These are phyloP conservation scores for Physocephala rufipes DNA, from an alignment of 2,888 invertebrate genomes.

Conservation along the genomic window DNA sequence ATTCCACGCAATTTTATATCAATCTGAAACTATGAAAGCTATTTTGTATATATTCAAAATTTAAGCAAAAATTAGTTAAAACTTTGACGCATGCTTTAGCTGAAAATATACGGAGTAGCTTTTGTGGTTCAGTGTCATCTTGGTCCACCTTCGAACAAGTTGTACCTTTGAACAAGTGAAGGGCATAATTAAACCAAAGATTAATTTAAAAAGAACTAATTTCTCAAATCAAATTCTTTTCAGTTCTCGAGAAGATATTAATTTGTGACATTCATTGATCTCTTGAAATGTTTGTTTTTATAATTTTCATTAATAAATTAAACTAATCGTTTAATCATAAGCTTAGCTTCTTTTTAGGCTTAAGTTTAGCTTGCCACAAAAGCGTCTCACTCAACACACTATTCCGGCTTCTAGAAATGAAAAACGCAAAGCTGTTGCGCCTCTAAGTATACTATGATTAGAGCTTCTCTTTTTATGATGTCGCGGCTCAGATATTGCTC, in stretches of 20 bases:
- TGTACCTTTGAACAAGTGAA: too few relatives aligned
- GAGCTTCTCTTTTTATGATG: neutral
- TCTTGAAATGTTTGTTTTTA: neutral
- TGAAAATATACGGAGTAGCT: constrained; percentile 34
- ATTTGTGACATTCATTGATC: neutral
- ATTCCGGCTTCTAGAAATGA: constrained; percentile 12
- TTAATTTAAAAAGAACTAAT: neutral
- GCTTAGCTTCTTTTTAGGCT: constrained; percentile 28
- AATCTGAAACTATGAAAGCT: constrained; percentile 35
- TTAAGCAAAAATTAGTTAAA: neutral
- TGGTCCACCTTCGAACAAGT: too few relatives aligned
- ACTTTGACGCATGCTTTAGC: neutral
- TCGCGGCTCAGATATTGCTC: neutral
- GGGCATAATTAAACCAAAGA: too few relatives aligned
- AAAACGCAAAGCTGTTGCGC: constrained; percentile 26
- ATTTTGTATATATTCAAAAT: constrained; percentile 33
- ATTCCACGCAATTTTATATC: too few relatives aligned
- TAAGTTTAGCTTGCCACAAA: constrained; percentile 20
- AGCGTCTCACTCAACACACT: neutral
- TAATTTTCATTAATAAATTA: neutral
- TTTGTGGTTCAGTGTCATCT: constrained; percentile 31
- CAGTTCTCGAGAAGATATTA: neutral
- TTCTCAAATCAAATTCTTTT: neutral
- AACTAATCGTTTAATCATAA: constrained; percentile 14
- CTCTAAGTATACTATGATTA: constrained; percentile 31